Percentiles rank a stretch among this genome's conserved stretches.
Conservation (phyloP, 2,113 vertebrate species). For the Mirza zaza region DNA sequence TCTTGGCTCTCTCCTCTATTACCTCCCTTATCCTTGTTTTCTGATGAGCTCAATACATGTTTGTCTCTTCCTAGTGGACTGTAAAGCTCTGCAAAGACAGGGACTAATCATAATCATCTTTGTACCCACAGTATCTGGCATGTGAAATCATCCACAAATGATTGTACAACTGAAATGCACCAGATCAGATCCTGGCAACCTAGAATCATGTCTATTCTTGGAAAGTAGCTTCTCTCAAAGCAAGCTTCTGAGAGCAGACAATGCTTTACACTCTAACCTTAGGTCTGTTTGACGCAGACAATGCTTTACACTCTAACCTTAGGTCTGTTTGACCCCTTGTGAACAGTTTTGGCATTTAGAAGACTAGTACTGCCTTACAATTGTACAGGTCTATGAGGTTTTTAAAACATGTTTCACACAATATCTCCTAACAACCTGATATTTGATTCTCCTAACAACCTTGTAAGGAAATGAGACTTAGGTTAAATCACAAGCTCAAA, state of each 20-base stretch:
- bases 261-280: slow-evolving; percentile 5
- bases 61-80: slow-evolving; percentile 65
- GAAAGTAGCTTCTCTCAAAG: slow-evolving; percentile 50
- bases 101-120: slow-evolving; percentile 53
- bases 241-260: neutral
- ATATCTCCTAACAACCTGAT: neutral
- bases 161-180: slow-evolving; percentile 48
- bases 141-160: slow-evolving; percentile 49
- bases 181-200: slow-evolving; percentile 50
- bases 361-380: slow-evolving; percentile 4
- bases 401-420: slow-evolving; percentile 43
- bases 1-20: slow-evolving; percentile 23
- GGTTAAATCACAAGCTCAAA: slow-evolving; percentile 34
- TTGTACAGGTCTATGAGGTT: neutral
- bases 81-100: slow-evolving; percentile 50
- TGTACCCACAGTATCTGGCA: slow-evolving; percentile 49
- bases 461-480: slow-evolving; percentile 37
- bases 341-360: slow-evolving; percentile 44
- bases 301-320: slow-evolving; percentile 5
- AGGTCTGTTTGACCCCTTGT: slow-evolving; percentile 14
- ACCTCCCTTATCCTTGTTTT: slow-evolving; percentile 21
- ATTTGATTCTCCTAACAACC: slow-evolving; percentile 43
- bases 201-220: slow-evolving; percentile 51
- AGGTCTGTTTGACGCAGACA: slow-evolving; percentile 34
- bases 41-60: slow-evolving; percentile 44